A percentile compares a stretch with the other conserved stretches of the same genome.
These are phyloP conservation scores for Cheilosia scutellata DNA, from an alignment of 2,888 invertebrate species.

Conservation along the genomic window DNA sequence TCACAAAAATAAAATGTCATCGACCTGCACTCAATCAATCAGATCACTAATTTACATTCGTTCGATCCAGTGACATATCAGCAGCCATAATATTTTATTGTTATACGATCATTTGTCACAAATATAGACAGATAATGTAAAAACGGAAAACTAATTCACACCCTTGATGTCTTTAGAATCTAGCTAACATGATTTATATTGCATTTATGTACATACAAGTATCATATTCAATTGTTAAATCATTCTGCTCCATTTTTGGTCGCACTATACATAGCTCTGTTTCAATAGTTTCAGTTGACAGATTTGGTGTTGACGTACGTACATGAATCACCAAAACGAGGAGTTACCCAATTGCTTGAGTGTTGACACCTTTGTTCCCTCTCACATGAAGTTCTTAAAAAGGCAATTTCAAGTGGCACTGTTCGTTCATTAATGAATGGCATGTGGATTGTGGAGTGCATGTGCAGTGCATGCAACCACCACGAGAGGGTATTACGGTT, in stretches of 20 bases:
- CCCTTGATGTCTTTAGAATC: too few species aligned
- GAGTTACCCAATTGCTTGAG: background rate
- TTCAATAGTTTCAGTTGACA: background rate
- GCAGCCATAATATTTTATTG: too few species aligned
- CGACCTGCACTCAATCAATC: too few species aligned
- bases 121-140: too few species aligned
- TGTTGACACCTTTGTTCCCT: background rate
- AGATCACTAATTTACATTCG: too few species aligned
- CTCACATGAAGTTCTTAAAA: slow-evolving; percentile 4
- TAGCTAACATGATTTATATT: too few species aligned
- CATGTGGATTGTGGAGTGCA: background rate
- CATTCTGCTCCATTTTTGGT: background rate
- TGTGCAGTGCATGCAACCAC: slow-evolving; percentile 10
- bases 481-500: background rate
- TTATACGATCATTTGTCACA: too few species aligned
- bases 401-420: slow-evolving; percentile 2
- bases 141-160: too few species aligned
- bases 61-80: too few species aligned
- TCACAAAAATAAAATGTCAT: too few species aligned
- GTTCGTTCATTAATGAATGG: background rate
- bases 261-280: background rate
- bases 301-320: slow-evolving; percentile 16
- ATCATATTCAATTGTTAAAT: background rate
- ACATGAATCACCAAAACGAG: background rate
- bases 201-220: too few species aligned